A percentile compares a stretch with the other conserved stretches of the same genome.
Evolutionary conservation across 2,888 invertebrate genomes (phyloP).

Genomic region (Drosophila picticornis): DNA sequence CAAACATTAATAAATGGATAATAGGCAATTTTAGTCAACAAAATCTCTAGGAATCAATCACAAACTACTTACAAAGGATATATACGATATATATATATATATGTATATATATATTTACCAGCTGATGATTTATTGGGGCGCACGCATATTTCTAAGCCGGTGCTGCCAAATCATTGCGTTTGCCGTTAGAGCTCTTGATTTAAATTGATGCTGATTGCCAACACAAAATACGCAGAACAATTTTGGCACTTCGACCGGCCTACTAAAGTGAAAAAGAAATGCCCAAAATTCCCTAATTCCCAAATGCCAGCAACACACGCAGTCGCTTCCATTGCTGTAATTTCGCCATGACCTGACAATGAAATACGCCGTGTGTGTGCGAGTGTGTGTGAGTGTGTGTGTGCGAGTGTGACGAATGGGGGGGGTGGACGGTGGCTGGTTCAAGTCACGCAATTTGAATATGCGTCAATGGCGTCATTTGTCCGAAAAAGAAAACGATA

Average conservation of each 20-base stretch:
- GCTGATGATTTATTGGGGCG: neutral
- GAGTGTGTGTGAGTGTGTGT: neutral
- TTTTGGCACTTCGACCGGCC: conserved; percentile 15
- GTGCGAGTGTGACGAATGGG: neutral
- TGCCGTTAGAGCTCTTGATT: conserved; percentile 61
- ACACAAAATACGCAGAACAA: conserved; percentile 51
- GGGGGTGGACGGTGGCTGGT: neutral
- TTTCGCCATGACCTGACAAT: conserved; percentile 52
- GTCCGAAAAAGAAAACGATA: conserved; percentile 31
- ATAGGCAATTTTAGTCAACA: neutral
- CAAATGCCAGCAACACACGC: conserved; percentile 41
- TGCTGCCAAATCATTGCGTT: conserved; percentile 54
- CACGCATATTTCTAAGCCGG: conserved; percentile 14
- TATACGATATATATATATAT: neutral
- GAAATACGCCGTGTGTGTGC: conserved; percentile 11
- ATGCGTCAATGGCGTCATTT: conserved; percentile 51
- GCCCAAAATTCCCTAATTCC: conserved; percentile 4
- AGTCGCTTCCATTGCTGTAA: conserved; percentile 43
- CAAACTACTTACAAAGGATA: neutral
- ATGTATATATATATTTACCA: neutral
- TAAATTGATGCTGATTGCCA: conserved; percentile 69
- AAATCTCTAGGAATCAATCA: neutral
- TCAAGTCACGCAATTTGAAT: conserved; percentile 71
- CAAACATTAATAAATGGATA: neutral
- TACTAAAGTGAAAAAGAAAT: conserved; percentile 22